Base-by-base conservation (phyloP, 2,113 vertebrate species). In the Vimba vimba region DNA sequence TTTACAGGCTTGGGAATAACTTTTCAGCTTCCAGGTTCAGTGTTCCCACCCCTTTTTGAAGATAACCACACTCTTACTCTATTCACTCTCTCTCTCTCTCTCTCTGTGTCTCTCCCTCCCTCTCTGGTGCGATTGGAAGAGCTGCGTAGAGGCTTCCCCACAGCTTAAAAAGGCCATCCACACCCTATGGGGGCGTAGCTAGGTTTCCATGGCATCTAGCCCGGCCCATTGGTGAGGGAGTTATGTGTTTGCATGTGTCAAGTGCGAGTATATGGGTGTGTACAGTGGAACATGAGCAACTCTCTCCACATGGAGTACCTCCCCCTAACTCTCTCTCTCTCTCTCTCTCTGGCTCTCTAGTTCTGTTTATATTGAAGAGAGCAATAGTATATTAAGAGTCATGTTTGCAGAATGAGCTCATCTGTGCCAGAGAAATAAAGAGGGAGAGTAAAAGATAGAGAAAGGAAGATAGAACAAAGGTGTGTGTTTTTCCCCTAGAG, bases 391-490 rank as follows among this genome's bases (percentile, higher is more conserved):
- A 50, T 23, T 76, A 21, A 78, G 60, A 68, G 60, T 90, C 93
- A 92, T 95, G 94, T 94, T 95, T 96, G 93, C 93, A 93, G 92
- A 95, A 93, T 95, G 95, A 95, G 93, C 94, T 96, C 94, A 96
- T 95, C 85, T 88, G 89, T 88, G 90, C 90, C 86, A 59, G 30
- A 23, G 4, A 59, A 66, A 62, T 62, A 27, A 68, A 82, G 45
- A 6, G 9, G 27, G 79, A 11, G 15, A 15, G 27, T 83, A 19
- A 23, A 33, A 68, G 79, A 82, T 83, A 57, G 21, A 52, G 17
- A 71, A 27, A 73, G 23, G 23, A 43, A 59, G 81, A 39, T 69
- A 6, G 82, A 45, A 73, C 64, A 59, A 27, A 11, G 45, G 64
- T 57, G 47, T n/a, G 27, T 73, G 66, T 71, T 23, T 80, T 36